Evolutionary conservation across 2,888 invertebrate genomes (phyloP).

Genomic region (Drosophila sordidapex): DNA sequence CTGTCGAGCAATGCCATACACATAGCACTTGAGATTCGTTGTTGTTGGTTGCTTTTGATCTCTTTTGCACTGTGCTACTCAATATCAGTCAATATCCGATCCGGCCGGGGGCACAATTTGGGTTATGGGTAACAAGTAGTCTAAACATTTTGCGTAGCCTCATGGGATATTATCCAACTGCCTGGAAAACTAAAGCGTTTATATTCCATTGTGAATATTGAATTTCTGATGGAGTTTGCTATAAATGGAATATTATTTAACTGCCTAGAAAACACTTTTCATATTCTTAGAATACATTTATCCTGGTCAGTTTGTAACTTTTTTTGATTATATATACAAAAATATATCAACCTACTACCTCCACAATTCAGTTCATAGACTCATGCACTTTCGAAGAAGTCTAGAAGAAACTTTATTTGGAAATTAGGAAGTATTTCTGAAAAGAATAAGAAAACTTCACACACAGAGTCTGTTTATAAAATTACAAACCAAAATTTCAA

Average conservation of each 20-base stretch:
- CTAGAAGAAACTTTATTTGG: background rate
- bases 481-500: no score
- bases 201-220: background rate
- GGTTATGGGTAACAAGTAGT: background rate
- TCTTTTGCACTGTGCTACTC: conserved; percentile 64
- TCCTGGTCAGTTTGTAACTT: background rate
- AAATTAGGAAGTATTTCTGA: background rate
- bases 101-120: background rate
- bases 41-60: conserved; percentile 85
- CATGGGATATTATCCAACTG: background rate
- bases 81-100: conserved; percentile 13
- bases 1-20: conserved; percentile 70
- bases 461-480: background rate
- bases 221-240: background rate
- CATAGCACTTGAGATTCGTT: conserved; percentile 83
- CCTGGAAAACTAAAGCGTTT: background rate
- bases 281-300: background rate
- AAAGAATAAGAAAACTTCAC: background rate
- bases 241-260: background rate
- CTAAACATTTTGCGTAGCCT: background rate
- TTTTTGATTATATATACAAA: background rate
- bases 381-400: background rate
- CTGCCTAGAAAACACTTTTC: background rate
- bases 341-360: conserved; percentile 70
- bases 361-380: conserved; percentile 19